Conservation (phyloP, 2,113 vertebrate species). For the Camarhynchus parvulus region DNA sequence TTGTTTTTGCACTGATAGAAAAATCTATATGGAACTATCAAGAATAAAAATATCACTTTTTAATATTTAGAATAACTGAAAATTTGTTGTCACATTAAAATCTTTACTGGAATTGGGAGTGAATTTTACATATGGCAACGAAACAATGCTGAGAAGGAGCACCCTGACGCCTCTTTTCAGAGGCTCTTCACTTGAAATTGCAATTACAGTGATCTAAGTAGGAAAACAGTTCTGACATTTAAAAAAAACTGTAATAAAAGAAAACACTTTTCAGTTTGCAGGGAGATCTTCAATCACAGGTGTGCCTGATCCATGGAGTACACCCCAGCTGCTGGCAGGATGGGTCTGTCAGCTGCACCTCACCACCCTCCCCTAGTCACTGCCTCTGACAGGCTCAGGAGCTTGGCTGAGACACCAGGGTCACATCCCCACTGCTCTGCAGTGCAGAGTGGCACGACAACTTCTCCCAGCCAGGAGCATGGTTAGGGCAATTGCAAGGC, state of each 20-base stretch:
- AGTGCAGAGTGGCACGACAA: background rate
- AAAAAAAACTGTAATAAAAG: background rate
- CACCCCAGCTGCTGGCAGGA: fast-evolving
- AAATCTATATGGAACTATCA: background rate
- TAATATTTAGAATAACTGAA: background rate
- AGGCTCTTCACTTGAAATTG: background rate
- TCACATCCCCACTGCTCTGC: background rate
- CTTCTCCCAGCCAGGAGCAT: background rate
- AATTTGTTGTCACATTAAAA: background rate
- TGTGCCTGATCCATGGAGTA: background rate
- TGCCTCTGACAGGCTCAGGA: background rate
- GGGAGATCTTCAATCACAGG: background rate
- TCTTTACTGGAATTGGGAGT: background rate
- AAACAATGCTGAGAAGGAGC: background rate
- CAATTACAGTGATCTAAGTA: background rate
- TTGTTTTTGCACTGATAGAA: background rate
- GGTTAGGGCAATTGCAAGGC: fast-evolving
- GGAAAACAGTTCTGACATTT: background rate
- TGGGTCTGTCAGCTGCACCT: background rate
- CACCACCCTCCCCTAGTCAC: no score
- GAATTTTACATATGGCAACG: background rate
- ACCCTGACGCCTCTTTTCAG: background rate
- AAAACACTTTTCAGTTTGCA: background rate
- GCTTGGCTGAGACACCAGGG: fast-evolving
- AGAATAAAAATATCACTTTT: background rate